phyloP scores from a whole-genome alignment of 2,888 invertebrate species.

The Hirtodrosophila confusa region DNA sequence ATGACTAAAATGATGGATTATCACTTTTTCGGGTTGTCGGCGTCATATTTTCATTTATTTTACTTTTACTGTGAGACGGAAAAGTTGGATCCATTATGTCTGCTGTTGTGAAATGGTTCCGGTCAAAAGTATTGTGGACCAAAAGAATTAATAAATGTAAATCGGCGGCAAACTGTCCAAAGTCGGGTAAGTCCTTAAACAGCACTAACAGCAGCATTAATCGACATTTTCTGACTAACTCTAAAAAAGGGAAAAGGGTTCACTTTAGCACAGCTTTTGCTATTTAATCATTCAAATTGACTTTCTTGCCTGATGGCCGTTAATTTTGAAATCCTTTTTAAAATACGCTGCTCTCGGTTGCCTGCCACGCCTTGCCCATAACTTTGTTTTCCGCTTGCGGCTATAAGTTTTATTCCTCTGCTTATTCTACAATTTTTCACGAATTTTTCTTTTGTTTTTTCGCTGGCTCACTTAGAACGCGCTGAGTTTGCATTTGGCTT shows the following conservation, averaged over 20 bases:
- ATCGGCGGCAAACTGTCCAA: slow-evolving; percentile 52
- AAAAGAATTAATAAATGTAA: slow-evolving; percentile 64
- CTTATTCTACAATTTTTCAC: slow-evolving; percentile 41
- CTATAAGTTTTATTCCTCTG: slow-evolving; percentile 67
- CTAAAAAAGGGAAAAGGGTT: slow-evolving; percentile 29
- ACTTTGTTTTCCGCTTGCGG: slow-evolving; percentile 69
- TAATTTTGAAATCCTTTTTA: slow-evolving; percentile 73
- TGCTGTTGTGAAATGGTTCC: slow-evolving; percentile 18
- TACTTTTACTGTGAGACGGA: slow-evolving; percentile 21
- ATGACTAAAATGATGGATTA: slow-evolving; percentile 66
- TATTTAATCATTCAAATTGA: slow-evolving; percentile 78
- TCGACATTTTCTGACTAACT: slow-evolving; percentile 48
- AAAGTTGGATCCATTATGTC: slow-evolving; percentile 41
- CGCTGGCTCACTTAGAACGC: slow-evolving; percentile 62
- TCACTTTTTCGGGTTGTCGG: slow-evolving; percentile 39
- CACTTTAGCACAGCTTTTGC: slow-evolving; percentile 55
- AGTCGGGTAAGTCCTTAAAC: slow-evolving; percentile 45
- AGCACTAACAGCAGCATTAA: slow-evolving; percentile 67
- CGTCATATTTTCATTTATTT: slow-evolving; percentile 38
- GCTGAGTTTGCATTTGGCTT: slow-evolving; percentile 73
- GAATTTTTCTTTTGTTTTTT: slow-evolving; percentile 60
- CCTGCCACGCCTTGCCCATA: slow-evolving; percentile 30
- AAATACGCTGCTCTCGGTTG: slow-evolving; percentile 43
- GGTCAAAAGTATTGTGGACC: slow-evolving; percentile 33
- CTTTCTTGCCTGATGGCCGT: slow-evolving; percentile 68